Percentiles rank a stretch among this genome's conserved stretches.
These are phyloP conservation scores for Zeus faber DNA, from an alignment of 2,113 vertebrate species.

Conservation along the genomic window DNA sequence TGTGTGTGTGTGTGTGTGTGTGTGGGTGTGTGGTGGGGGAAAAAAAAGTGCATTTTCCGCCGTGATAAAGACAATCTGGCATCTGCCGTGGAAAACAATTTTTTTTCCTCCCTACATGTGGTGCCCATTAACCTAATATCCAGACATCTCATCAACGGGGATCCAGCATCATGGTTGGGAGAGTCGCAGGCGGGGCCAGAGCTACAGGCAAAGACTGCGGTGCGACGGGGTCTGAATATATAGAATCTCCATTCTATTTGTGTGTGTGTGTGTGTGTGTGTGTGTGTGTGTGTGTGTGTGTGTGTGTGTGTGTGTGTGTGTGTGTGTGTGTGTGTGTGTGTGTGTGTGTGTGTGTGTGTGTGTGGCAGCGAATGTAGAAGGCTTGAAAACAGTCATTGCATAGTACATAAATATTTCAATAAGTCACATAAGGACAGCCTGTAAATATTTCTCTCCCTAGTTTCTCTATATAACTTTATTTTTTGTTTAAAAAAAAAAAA, in stretches of 20 bases:
- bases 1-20: conserved; percentile 17
- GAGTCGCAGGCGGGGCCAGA: conserved; percentile 28
- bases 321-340: no score
- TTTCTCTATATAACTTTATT: no score
- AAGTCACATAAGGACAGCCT: no score
- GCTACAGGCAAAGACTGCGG: conserved; percentile 1
- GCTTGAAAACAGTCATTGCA: no score
- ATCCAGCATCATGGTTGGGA: conserved; percentile 47
- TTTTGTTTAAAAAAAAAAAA: no score
- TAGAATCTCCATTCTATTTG: no score
- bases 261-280: background rate
- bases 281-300: background rate
- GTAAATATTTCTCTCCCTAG: no score
- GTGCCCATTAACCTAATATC: conserved; percentile 46
- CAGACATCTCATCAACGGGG: conserved; percentile 40
- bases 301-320: no score
- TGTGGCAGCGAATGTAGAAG: no score
- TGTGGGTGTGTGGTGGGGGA: background rate
- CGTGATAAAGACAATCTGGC: conserved; percentile 34
- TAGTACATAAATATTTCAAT: no score
- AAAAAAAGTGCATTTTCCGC: background rate
- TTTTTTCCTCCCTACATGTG: conserved; percentile 26
- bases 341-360: no score
- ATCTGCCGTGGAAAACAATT: conserved; percentile 44
- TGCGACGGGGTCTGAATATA: background rate